phyloP scores from a whole-genome alignment of 2,113 vertebrate species.

The Macroglossus sobrinus region DNA sequence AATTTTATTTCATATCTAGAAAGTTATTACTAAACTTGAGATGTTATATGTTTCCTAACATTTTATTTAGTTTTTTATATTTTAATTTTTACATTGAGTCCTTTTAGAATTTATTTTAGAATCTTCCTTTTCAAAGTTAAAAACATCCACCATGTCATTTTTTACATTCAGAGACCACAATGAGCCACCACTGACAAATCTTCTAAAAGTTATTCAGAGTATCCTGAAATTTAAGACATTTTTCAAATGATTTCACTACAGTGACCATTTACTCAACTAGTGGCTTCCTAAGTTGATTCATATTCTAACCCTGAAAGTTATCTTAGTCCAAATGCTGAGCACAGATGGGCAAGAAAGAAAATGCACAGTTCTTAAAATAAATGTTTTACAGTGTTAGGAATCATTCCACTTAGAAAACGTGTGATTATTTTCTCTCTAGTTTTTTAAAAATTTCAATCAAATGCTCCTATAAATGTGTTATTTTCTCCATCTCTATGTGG shows the following conservation, averaged over 20 bases:
- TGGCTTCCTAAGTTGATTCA: background rate
- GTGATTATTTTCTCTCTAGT: background rate
- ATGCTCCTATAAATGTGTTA: conserved; percentile 38
- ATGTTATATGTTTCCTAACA: background rate
- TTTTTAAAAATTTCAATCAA: background rate
- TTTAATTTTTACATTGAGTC: background rate
- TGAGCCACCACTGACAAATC: conserved; percentile 36
- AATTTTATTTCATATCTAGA: background rate
- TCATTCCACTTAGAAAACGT: background rate
- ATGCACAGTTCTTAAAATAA: conserved; percentile 55
- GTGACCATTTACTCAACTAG: conserved; percentile 24
- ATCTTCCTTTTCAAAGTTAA: conserved; percentile 30
- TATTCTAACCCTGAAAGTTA: conserved; percentile 7
- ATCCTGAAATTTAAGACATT: conserved; percentile 8
- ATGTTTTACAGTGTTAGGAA: conserved; percentile 12
- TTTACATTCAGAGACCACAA: background rate
- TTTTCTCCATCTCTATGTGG: background rate
- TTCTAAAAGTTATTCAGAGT: conserved; percentile 2
- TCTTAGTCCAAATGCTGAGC: conserved; percentile 17
- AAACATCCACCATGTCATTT: background rate
- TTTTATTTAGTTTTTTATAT: conserved; percentile 4
- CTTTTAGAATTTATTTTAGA: conserved; percentile 28
- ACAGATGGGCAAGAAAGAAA: conserved; percentile 1
- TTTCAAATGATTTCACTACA: conserved; percentile 40
- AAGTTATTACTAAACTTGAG: background rate